Evolutionary conservation across 2,888 invertebrate genomes (phyloP).

Genomic region (Anarsia innoxiella): DNA sequence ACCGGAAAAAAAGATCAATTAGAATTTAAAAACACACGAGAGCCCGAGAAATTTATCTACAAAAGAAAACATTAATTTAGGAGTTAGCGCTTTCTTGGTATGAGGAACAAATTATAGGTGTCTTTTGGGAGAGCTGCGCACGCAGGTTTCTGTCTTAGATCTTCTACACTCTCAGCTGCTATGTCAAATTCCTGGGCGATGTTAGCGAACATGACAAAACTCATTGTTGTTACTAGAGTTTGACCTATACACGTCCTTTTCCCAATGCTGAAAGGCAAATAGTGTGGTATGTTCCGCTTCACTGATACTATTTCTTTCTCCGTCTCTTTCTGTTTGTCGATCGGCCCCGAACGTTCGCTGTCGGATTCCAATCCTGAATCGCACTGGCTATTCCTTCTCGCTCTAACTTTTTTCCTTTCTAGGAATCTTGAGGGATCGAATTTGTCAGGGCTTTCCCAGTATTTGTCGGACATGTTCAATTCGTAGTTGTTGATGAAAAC

Average conservation of each 20-base stretch:
- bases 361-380: conserved; percentile 76
- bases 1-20: too few relatives aligned
- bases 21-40: too few relatives aligned
- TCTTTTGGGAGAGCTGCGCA: conserved; percentile 85
- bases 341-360: conserved; percentile 37
- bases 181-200: conserved; percentile 83
- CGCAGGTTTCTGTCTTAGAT: conserved; percentile 77
- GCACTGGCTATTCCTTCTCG: conserved; percentile 61
- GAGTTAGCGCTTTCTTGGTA: conserved; percentile 61
- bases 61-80: too few relatives aligned
- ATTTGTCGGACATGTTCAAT: conserved; percentile 81
- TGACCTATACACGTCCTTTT: conserved; percentile 92
- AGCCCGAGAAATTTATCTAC: too few relatives aligned
- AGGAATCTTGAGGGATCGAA: conserved; percentile 87
- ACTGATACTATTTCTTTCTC: conserved; percentile 59
- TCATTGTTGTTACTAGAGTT: conserved; percentile 84
- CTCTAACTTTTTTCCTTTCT: conserved; percentile 49
- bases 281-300: conserved; percentile 78
- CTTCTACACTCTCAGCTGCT: conserved; percentile 64
- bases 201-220: conserved; percentile 82
- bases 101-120: conserved; percentile 78
- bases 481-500: conserved; percentile 90
- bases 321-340: conserved; percentile 32
- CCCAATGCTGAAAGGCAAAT: conserved; percentile 90
- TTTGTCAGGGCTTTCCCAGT: conserved; percentile 82